phyloP scores from a whole-genome alignment of 2,113 vertebrate genomes.

The Anseranas semipalmata region DNA sequence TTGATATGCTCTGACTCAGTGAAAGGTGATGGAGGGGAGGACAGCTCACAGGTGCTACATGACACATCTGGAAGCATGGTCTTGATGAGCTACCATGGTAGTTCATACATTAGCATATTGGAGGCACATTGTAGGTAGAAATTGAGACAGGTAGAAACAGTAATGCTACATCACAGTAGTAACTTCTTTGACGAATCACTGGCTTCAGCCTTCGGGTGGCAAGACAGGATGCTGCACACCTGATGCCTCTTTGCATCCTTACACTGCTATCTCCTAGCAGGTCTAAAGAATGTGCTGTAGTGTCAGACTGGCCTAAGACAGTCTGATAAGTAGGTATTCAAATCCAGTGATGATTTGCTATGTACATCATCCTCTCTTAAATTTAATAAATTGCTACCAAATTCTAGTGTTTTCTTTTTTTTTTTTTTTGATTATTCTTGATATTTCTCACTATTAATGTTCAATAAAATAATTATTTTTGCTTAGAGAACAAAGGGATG shows the following conservation, averaged over 20 bases:
- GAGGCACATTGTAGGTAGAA: not conserved
- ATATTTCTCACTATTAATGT: not conserved
- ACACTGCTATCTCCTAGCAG: not conserved
- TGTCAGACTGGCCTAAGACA: not conserved
- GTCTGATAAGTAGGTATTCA: not conserved
- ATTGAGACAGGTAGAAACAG: not conserved
- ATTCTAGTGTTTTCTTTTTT: not conserved
- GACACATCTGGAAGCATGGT: not conserved
- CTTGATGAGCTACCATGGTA: not conserved
- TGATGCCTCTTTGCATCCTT: not conserved
- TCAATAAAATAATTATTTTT: not conserved
- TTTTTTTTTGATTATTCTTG: not conserved
- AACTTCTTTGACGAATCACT: not conserved
- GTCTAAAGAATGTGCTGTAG: not conserved
- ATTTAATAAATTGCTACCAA: not conserved
- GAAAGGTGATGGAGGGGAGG: not conserved
- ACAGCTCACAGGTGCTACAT: not conserved
- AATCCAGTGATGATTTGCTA: not conserved
- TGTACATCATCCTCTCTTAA: not conserved
- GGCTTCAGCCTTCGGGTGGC: not conserved
- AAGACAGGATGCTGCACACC: not conserved
- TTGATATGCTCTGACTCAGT: not conserved
- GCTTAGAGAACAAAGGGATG: not conserved
- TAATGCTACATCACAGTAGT: not conserved
- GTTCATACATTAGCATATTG: rapidly evolving